Evolutionary conservation across 2,888 invertebrate genomes (phyloP), one percentile per base, ranked within the genome.

Genomic region (Melipona bicolor): DNA sequence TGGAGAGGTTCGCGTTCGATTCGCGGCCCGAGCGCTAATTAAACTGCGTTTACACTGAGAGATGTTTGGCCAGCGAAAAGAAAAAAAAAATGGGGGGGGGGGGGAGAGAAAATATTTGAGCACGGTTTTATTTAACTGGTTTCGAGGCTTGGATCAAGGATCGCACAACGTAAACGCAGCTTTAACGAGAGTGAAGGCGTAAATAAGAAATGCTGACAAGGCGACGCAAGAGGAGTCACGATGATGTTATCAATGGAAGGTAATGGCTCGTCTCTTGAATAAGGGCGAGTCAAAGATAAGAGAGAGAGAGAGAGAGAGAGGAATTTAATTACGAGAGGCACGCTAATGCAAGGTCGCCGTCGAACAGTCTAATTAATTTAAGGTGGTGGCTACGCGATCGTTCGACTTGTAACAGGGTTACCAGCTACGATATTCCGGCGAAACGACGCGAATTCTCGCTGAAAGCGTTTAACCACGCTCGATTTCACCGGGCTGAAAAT

Each of bases 291-390:
- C n/a, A 21, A 32, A 19, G 2, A 52, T 19, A 15, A 19, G 56
- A 52, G 50, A 50, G 52, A 15, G 61, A 67, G 49, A 49, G 67
- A 11, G 54, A 65, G 43, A 43, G 49, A n/a, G n/a, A 24, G 79
- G 73, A 78, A 85, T 84, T 84, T 84, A 81, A 85, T 85, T 85
- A 84, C 56, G 78, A 21, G 13, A 54, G 15, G 32, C 67, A 77
- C 72, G 77, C 75, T 85, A 85, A 85, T 85, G 81, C 77, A 78
- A 76, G 81, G 75, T 81, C 78, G 70, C 62, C 80, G 70, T 77
- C 77, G 74, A 85, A 81, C 72, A 78, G 65, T 70, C 81, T 84
- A 85, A 85, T 84, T 84, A 80, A 85, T 85, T 85, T 85, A 83
- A 77, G 77, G 61, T 36, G 56, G 73, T 21, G 73, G 73, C 61